These are phyloP conservation scores for Sycophila texana DNA, from an alignment of 2,888 invertebrate species.

Conservation along the genomic window DNA sequence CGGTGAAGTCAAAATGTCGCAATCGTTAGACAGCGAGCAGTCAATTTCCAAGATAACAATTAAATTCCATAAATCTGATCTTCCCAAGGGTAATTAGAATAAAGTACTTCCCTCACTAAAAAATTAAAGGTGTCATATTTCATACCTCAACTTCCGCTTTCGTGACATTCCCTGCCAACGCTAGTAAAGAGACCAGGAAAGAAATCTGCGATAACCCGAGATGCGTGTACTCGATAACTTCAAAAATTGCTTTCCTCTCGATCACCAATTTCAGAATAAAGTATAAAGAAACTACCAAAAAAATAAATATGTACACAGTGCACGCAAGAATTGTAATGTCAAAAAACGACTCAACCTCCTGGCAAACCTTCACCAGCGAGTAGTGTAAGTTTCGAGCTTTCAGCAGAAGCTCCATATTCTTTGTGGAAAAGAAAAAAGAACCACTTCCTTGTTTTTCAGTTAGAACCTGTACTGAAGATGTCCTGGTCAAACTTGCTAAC, in stretches of 20 bases:
- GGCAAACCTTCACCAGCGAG: conserved; percentile 7
- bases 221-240: conserved; percentile 10
- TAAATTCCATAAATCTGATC: too few species aligned
- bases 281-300: conserved; percentile 7
- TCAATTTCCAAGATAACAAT: too few species aligned
- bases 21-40: too few species aligned
- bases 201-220: not conserved
- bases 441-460: not conserved
- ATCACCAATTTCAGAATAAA: conserved; percentile 20
- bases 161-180: conserved; percentile 12
- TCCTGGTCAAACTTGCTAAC: not conserved
- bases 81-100: too few species aligned
- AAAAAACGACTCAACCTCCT: conserved; percentile 27
- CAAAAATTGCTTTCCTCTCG: conserved; percentile 4
- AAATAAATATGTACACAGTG: conserved; percentile 26
- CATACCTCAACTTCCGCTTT: conserved; percentile 14
- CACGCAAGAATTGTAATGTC: conserved; percentile 8
- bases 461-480: not conserved
- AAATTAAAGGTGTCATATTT: not conserved
- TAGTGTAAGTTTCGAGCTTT: not conserved
- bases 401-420: not conserved
- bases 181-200: conserved; percentile 4
- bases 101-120: too few species aligned
- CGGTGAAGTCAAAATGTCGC: too few species aligned
- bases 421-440: not conserved